A percentile compares a stretch with the other conserved stretches of the same genome.
phyloP scores from a whole-genome alignment of 2,113 vertebrate genomes.

The Microcebus murinus region DNA sequence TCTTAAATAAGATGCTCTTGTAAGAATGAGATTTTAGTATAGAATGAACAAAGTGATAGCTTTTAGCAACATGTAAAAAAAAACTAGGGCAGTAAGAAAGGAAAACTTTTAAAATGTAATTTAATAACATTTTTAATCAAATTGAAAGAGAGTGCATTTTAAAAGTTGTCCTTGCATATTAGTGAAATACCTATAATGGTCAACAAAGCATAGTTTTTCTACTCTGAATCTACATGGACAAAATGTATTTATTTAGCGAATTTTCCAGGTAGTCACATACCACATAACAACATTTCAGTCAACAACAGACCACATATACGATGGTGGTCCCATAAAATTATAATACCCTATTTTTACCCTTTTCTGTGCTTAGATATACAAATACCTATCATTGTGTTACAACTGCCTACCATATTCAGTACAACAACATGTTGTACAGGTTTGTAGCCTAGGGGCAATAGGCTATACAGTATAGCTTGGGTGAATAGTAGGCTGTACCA shows the following conservation, averaged over 20 bases:
- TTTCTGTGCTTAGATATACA: neutral
- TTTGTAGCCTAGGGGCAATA: neutral
- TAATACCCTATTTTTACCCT: neutral
- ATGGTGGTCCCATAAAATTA: neutral
- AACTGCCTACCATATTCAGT: neutral
- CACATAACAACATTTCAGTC: neutral
- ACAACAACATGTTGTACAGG: neutral
- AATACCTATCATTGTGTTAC: neutral
- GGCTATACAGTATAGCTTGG: neutral
- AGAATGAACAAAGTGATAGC: neutral
- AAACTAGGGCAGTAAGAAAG: neutral
- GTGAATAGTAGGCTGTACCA: too few relatives aligned
- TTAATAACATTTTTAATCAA: slow-evolving; percentile 48
- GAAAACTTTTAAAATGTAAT: neutral
- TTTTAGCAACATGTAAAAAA: neutral
- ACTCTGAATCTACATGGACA: neutral
- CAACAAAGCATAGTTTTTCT: neutral
- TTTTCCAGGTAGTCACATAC: neutral
- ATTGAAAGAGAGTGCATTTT: neutral
- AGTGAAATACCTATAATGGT: neutral
- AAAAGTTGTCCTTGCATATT: neutral
- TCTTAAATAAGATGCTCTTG: slow-evolving; percentile 17
- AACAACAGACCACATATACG: neutral
- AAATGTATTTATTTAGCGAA: slow-evolving; percentile 24
- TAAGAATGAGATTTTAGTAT: slow-evolving; percentile 26